Base-by-base conservation (phyloP, 2,797 vertebrate genomes). In the Sebastes alutus region DNA sequence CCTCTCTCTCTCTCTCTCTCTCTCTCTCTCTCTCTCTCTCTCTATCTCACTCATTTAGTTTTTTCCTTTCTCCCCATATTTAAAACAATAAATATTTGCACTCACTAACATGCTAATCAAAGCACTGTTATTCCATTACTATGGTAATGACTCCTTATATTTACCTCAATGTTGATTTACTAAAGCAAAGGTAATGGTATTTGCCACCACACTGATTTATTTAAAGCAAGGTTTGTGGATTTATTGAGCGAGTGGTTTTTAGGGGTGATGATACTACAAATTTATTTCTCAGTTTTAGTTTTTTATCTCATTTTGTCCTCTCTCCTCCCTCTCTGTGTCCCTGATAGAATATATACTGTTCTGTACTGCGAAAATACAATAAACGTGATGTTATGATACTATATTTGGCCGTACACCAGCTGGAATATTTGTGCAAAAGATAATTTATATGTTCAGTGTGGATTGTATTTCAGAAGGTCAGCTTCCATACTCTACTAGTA, bases 71-170 rank as follows among this genome's bases (percentile, higher is more conserved):
- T 62, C 46, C 23, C 16, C 38, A 73, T 69, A 85, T 88, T 87
- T 82, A 84, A 80, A 89, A 86, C 76, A 86, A 79, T 86, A 93
- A 88, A 92, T 92, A 93, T 93, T 91, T 92, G 80, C 72, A 38
- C 73, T 77, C 60, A 74, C 77, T 78, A 82, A 88, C 66, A 71
- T 90, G 79, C 68, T 91, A 88, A 93, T 91, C 64, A 91, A 69
- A 84, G 52, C 71, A 55, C 68, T 75, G 49, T 86, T 83, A 69
- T 90, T 89, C 84, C 71, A 93, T 94, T 93, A 88, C 68, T 91
- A 92, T 94, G 92, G 74, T 88, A 93, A 94, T 92, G 72, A 76
- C 74, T 68, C 61, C 59, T 83, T 86, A 80, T 89, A 83, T 91
- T 90, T 89, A 81, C 78, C 71, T 75, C 67, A 1, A 32, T 82